Conservation (phyloP, 2,113 vertebrate species). For the Alligator mississippiensis region DNA sequence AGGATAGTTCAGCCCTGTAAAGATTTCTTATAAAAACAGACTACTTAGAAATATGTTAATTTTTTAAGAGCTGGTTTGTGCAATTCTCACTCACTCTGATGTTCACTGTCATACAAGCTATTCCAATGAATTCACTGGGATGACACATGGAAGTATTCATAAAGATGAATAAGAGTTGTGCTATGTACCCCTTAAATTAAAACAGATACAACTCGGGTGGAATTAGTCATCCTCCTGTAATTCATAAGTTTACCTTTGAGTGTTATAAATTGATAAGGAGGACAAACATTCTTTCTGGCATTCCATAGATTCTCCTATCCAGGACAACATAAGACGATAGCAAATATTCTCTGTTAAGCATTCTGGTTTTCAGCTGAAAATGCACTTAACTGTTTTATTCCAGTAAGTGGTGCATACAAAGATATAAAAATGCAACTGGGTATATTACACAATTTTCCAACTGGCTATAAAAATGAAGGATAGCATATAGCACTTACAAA, state of each 20-base stretch:
- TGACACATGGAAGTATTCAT: background rate
- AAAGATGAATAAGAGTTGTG: background rate
- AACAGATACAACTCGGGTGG: background rate
- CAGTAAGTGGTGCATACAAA: background rate
- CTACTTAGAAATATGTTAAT: background rate
- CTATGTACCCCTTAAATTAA: background rate
- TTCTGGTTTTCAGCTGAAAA: background rate
- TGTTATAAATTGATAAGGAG: background rate
- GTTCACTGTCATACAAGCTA: background rate
- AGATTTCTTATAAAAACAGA: background rate
- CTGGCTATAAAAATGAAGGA: slow-evolving; percentile 38
- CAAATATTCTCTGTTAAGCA: background rate
- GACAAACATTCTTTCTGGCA: background rate
- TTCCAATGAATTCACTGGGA: background rate
- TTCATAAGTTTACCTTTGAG: background rate
- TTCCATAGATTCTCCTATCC: background rate
- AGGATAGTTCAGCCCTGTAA: background rate
- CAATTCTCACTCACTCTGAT: background rate
- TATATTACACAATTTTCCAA: slow-evolving; percentile 27
- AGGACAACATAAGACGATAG: background rate
- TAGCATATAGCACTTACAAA: slow-evolving; percentile 33
- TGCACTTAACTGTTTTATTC: background rate
- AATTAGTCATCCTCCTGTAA: background rate
- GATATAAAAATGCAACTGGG: background rate
- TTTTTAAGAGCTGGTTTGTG: background rate